Conservation (phyloP, 2,797 vertebrate genomes). For the Vespertilio murinus region DNA sequence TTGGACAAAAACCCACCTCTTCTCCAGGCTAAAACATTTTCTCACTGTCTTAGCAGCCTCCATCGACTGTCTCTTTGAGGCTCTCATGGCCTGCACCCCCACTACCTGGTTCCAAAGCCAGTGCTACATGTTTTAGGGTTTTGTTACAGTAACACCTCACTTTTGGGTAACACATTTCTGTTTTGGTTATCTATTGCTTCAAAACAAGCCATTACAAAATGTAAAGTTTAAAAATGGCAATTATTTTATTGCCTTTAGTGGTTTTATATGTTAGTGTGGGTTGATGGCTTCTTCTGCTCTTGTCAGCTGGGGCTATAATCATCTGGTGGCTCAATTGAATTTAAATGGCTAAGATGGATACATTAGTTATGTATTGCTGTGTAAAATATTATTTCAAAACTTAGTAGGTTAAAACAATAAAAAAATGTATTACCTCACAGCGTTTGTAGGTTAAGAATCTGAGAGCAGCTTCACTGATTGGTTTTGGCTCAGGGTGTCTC, state of each 20-base stretch:
- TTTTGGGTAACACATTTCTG: neutral
- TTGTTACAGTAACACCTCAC: neutral
- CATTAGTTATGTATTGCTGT: neutral
- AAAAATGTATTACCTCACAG: conserved; percentile 4
- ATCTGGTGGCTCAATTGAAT: neutral
- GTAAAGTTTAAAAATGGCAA: neutral
- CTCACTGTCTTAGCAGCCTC: neutral
- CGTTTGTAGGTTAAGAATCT: neutral
- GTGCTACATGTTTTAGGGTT: neutral
- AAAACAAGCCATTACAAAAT: neutral
- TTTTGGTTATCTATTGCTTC: neutral
- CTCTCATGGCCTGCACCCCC: neutral
- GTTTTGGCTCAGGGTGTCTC: neutral
- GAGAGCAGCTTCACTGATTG: neutral
- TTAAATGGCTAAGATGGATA: neutral
- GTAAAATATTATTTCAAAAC: neutral
- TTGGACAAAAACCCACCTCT: neutral
- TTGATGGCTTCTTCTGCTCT: neutral
- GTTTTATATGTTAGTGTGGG: neutral
- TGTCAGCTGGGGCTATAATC: neutral
- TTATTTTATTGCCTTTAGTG: neutral
- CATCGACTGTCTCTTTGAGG: neutral
- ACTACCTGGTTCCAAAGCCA: neutral
- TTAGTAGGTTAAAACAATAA: neutral
- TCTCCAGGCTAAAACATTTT: neutral